Conservation (phyloP, 2,888 invertebrate species). For the Encarsia formosa region DNA sequence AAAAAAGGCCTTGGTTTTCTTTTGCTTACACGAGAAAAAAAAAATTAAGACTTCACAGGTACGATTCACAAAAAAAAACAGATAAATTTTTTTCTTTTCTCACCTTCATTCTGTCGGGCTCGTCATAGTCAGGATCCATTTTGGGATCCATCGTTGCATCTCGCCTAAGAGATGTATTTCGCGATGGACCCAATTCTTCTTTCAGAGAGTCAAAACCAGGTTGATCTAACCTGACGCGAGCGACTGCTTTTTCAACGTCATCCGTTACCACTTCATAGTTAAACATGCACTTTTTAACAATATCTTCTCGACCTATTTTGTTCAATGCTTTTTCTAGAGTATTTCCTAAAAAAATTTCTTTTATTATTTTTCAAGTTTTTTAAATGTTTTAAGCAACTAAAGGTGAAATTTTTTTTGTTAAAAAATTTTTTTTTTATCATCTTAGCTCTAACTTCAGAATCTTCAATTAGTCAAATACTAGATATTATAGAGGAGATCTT, state of each 20-base stretch:
- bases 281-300: slow-evolving; percentile 70
- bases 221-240: slow-evolving; percentile 55
- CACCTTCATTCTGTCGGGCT: slow-evolving; percentile 67
- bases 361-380: too few species aligned
- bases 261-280: slow-evolving; percentile 76
- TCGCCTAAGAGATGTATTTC: slow-evolving; percentile 68
- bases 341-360: slow-evolving; percentile 63
- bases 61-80: background rate
- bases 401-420: too few species aligned
- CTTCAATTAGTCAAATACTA: too few species aligned
- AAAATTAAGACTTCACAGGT: background rate
- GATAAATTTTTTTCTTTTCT: slow-evolving; percentile 11
- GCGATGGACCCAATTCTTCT: slow-evolving; percentile 69
- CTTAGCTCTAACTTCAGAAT: too few species aligned
- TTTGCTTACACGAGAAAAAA: too few species aligned
- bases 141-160: slow-evolving; percentile 58
- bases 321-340: slow-evolving; percentile 71
- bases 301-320: slow-evolving; percentile 76
- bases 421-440: too few species aligned
- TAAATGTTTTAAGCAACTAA: too few species aligned
- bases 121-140: slow-evolving; percentile 58
- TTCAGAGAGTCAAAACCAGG: slow-evolving; percentile 63
- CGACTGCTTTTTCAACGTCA: slow-evolving; percentile 59
- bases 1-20: too few species aligned
- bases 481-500: too few species aligned